phyloP scores from a whole-genome alignment of 2,888 invertebrate species.

The Taenaris catops region DNA sequence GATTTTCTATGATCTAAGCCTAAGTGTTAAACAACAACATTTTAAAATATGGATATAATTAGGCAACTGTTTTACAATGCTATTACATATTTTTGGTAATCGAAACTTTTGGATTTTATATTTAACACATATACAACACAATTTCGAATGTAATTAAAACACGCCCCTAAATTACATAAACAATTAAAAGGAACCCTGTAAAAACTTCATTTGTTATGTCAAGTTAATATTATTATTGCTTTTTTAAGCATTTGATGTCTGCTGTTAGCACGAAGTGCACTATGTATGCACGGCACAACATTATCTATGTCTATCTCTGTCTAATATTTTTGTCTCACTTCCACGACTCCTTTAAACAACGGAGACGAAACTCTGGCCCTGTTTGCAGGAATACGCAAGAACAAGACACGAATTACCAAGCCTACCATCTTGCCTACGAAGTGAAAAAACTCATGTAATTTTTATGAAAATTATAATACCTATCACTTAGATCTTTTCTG shows the following conservation, averaged over 20 bases:
- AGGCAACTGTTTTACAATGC: no score
- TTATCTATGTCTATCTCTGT: constrained; percentile 24
- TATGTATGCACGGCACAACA: constrained; percentile 29
- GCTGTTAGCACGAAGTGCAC: constrained; percentile 29
- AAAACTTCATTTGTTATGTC: constrained; percentile 28
- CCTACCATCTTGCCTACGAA: constrained; percentile 99
- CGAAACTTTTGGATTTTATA: no score
- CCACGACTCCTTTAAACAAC: constrained; percentile 38
- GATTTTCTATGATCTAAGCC: no score
- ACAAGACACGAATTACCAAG: constrained; percentile 97
- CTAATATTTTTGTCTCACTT: constrained; percentile 24
- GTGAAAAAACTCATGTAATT: constrained; percentile 99
- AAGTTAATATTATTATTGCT: constrained; percentile 42
- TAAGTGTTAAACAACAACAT: no score
- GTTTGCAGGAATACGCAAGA: constrained; percentile 91
- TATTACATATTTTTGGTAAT: no score
- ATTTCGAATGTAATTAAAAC: no score
- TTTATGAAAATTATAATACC: constrained; percentile 50
- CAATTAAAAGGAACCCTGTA: constrained; percentile 19
- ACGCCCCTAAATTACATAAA: constrained; percentile 1
- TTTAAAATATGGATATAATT: no score
- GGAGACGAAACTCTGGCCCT: constrained; percentile 81
- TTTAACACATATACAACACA: no score
- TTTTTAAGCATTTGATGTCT: constrained; percentile 36
- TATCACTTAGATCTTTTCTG: constrained; percentile 53